Conservation (phyloP, 2,888 invertebrate genomes). For the Ophion slaviceki region DNA sequence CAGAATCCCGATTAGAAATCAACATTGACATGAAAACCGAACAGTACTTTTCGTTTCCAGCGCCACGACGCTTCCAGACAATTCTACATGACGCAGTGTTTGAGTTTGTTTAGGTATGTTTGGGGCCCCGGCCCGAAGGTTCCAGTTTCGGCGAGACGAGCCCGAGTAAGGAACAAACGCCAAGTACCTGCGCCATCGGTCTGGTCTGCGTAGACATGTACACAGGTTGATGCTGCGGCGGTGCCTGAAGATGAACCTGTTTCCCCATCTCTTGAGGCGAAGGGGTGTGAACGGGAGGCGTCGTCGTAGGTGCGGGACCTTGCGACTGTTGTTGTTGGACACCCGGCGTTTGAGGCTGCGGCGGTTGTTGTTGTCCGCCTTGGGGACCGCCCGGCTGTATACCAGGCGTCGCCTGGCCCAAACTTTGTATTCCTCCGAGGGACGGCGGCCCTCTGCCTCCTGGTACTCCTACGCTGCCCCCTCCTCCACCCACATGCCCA, state of each 20-base stretch:
- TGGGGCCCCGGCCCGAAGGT: too few species aligned
- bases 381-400: slow-evolving; percentile 78
- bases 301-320: slow-evolving; percentile 78
- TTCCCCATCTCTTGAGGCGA: slow-evolving; percentile 81
- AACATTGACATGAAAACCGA: too few species aligned
- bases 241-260: slow-evolving; percentile 79
- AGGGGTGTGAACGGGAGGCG: slow-evolving; percentile 79
- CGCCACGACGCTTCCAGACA: too few species aligned
- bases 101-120: too few species aligned
- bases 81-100: too few species aligned
- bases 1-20: too few species aligned
- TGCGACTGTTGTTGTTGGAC: slow-evolving; percentile 79
- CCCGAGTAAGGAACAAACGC: too few species aligned
- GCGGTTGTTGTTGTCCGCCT: slow-evolving; percentile 72
- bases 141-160: too few species aligned
- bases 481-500: slow-evolving; percentile 82
- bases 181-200: slow-evolving; percentile 75
- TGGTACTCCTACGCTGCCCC: slow-evolving; percentile 80
- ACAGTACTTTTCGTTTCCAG: too few species aligned
- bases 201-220: slow-evolving; percentile 77
- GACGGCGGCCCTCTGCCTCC: slow-evolving; percentile 80
- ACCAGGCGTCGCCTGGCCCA: slow-evolving; percentile 79
- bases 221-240: slow-evolving; percentile 75
- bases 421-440: slow-evolving; percentile 78
- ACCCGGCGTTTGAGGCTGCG: slow-evolving; percentile 74